Evolutionary conservation across 2,888 invertebrate species (phyloP).

Genomic region (Drosophila imparisetae): DNA sequence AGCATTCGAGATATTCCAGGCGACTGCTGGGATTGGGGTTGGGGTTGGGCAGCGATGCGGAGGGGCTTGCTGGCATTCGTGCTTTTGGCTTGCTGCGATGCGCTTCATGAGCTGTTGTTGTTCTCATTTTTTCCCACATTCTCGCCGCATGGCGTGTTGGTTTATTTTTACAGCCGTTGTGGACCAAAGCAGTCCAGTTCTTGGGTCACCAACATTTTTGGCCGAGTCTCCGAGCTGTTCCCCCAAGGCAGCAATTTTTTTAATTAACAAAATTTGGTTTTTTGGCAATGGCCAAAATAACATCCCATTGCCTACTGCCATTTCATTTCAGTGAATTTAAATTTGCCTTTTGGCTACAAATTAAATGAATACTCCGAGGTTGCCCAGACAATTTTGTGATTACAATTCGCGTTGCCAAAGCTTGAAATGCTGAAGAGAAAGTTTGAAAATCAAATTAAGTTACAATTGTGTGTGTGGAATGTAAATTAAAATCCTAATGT

Average conservation of each 20-base stretch:
- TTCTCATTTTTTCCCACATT: constrained; percentile 51
- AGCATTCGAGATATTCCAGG: constrained; percentile 67
- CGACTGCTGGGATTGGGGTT: constrained; percentile 8
- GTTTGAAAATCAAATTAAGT: constrained; percentile 20
- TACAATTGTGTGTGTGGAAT: constrained; percentile 9
- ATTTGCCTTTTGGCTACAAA: constrained; percentile 48
- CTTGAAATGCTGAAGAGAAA: constrained; percentile 2
- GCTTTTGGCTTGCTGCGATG: constrained; percentile 4
- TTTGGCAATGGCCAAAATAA: constrained; percentile 17
- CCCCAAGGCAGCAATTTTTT: constrained; percentile 47
- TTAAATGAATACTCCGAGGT: constrained; percentile 52
- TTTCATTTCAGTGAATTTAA: constrained; percentile 67
- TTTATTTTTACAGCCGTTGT: constrained; percentile 65
- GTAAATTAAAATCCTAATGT: not conserved
- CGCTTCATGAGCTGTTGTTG: not conserved
- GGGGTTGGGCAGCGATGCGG: not conserved
- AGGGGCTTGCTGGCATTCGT: constrained; percentile 6
- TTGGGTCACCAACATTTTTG: constrained; percentile 6
- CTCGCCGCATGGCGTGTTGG: constrained; percentile 66
- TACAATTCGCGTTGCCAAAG: constrained; percentile 39
- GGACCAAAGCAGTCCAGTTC: constrained; percentile 41
- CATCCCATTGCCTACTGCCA: constrained; percentile 15
- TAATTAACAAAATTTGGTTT: constrained; percentile 60
- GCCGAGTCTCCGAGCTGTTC: not conserved
- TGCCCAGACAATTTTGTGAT: constrained; percentile 37